phyloP scores from a whole-genome alignment of 2,888 invertebrate species.

The Salticus scenicus region DNA sequence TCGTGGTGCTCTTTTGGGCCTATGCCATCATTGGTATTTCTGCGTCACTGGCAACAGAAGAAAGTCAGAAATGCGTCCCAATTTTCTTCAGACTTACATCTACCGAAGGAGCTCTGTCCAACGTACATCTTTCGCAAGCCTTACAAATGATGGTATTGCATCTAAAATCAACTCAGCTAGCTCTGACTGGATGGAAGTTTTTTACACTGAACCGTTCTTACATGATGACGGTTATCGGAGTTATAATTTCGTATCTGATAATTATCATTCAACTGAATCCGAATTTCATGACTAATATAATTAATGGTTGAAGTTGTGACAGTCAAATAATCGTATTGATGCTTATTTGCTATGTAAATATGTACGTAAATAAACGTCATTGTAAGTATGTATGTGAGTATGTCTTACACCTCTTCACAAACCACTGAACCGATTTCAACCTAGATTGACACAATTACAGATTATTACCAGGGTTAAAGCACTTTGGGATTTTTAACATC shows the following conservation, averaged over 20 bases:
- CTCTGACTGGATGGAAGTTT: slow-evolving; percentile 52
- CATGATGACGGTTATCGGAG: slow-evolving; percentile 48
- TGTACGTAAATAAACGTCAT: no score
- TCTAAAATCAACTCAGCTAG: slow-evolving; percentile 12
- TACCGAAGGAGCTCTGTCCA: neutral
- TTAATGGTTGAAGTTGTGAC: slow-evolving; percentile 2
- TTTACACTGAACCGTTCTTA: slow-evolving; percentile 41
- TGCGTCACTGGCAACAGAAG: slow-evolving; percentile 40
- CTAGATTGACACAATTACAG: no score
- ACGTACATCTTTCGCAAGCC: neutral
- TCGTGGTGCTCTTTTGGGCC: slow-evolving; percentile 20
- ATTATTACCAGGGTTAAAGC: no score
- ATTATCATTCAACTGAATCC: slow-evolving; percentile 54
- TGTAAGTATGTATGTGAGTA: no score
- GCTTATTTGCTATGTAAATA: no score
- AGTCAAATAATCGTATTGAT: no score
- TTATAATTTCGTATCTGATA: slow-evolving; percentile 45
- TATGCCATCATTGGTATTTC: slow-evolving; percentile 27
- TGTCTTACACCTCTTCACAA: no score
- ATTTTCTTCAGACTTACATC: slow-evolving; percentile 31
- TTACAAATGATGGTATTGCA: slow-evolving; percentile 38
- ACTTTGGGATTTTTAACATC: no score
- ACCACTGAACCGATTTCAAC: no score
- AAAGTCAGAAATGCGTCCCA: slow-evolving; percentile 24
- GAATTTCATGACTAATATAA: slow-evolving; percentile 26